Conservation (phyloP, 2,888 invertebrate genomes). For the Cheilosia vernalis region DNA sequence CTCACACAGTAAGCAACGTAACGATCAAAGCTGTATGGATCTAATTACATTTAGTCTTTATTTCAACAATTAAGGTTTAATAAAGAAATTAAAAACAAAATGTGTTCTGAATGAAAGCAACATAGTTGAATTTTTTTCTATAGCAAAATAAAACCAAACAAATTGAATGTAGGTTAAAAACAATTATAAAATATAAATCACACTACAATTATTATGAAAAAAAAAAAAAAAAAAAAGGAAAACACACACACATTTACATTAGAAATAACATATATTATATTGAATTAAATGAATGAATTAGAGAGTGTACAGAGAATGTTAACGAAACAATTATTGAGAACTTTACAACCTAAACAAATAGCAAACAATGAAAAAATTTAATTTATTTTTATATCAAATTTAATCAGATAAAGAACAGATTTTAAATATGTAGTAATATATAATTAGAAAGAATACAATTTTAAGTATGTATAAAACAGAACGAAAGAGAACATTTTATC, state of each 20-base stretch:
- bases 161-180: conserved; percentile 70
- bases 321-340: conserved; percentile 68
- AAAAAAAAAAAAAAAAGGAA: not conserved
- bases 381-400: conserved; percentile 75
- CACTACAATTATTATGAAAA: conserved; percentile 77
- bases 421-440: conserved; percentile 22
- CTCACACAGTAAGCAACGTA: conserved; percentile 35
- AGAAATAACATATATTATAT: conserved; percentile 46
- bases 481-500: conserved; percentile 16
- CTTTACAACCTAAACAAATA: conserved; percentile 67
- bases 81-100: conserved; percentile 37
- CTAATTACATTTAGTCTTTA: conserved; percentile 21
- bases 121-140: conserved; percentile 67
- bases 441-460: conserved; percentile 24
- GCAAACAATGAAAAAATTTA: conserved; percentile 67
- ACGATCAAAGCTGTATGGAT: conserved; percentile 14
- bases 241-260: conserved; percentile 38
- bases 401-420: conserved; percentile 47
- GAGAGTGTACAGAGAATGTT: conserved; percentile 69
- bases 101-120: conserved; percentile 64
- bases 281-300: conserved; percentile 44
- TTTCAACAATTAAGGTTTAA: conserved; percentile 34
- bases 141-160: conserved; percentile 44
- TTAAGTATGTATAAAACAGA: not conserved
- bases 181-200: conserved; percentile 79